phyloP scores from a whole-genome alignment of 2,888 invertebrate genomes.

The Macropis europaea region DNA sequence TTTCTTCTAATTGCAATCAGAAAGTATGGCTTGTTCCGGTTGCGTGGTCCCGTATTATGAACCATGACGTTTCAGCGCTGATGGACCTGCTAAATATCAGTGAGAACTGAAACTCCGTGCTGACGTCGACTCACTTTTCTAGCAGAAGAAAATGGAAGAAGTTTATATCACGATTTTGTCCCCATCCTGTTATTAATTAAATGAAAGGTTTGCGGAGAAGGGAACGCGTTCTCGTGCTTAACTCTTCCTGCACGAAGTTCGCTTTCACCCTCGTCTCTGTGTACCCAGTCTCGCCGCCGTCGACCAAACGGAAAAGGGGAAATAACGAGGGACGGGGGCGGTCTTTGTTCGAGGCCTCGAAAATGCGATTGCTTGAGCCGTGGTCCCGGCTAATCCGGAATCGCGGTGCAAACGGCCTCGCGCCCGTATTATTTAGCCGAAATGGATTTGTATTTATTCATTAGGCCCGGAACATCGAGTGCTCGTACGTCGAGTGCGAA shows the following conservation, averaged over 20 bases:
- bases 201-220: slow-evolving; percentile 9
- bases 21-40: too few relatives aligned
- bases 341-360: slow-evolving; percentile 52
- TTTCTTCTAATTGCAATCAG: too few relatives aligned
- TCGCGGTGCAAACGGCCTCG: slow-evolving; percentile 6
- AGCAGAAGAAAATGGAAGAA: too few relatives aligned
- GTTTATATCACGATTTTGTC: too few relatives aligned
- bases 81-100: too few relatives aligned
- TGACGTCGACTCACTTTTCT: too few relatives aligned
- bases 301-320: slow-evolving; percentile 30
- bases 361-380: slow-evolving; percentile 55
- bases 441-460: slow-evolving; percentile 46
- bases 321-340: slow-evolving; percentile 43
- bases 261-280: slow-evolving; percentile 24
- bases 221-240: slow-evolving; percentile 7
- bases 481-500: too few relatives aligned
- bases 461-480: neutral
- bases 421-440: neutral
- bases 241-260: slow-evolving; percentile 22
- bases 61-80: too few relatives aligned
- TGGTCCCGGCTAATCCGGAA: slow-evolving; percentile 47
- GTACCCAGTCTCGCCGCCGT: slow-evolving; percentile 51
- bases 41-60: too few relatives aligned
- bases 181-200: slow-evolving; percentile 12
- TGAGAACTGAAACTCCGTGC: too few relatives aligned